Percentiles rank a stretch among this genome's conserved stretches.
These are phyloP conservation scores for Pachypeltis micranthus DNA, from an alignment of 1,140 invertebrate genomes.

Conservation along the genomic window DNA sequence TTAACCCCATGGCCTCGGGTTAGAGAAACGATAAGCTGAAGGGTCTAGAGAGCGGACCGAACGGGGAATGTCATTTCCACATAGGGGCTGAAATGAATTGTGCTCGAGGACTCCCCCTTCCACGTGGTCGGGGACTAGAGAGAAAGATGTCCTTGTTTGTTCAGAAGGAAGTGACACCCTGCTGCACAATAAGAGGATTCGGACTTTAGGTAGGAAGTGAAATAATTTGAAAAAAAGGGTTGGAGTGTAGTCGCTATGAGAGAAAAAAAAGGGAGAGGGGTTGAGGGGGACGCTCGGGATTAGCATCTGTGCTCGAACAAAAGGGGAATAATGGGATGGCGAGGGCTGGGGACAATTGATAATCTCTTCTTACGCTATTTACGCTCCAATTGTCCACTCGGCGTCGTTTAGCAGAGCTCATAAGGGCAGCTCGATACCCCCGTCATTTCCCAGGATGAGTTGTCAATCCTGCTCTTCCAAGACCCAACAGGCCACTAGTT, in stretches of 20 bases:
- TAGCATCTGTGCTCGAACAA: not conserved
- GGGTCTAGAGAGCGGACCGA: not conserved
- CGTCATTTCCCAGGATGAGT: too few species aligned
- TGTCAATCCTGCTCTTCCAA: too few species aligned
- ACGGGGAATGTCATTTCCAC: not conserved
- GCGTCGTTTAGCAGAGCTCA: too few species aligned
- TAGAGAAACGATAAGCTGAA: not conserved
- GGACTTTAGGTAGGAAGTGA: conserved; percentile 7
- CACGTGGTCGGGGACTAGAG: too few species aligned
- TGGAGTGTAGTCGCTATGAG: too few species aligned
- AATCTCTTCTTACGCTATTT: conserved; percentile 5
- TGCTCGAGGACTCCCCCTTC: not conserved
- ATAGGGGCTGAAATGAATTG: not conserved
- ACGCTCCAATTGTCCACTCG: not conserved
- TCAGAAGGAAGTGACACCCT: not conserved
- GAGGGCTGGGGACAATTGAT: not conserved
- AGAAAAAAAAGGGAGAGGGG: not conserved
- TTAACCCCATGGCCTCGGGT: too few species aligned
- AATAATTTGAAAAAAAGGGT: conserved; percentile 2
- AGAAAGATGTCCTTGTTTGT: conserved; percentile 9
- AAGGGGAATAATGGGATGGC: not conserved
- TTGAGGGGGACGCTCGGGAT: not conserved
- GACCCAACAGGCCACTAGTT: too few species aligned
- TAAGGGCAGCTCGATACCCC: too few species aligned
- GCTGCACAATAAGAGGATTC: not conserved